Evolutionary conservation across 2,113 vertebrate genomes (phyloP).

Genomic region (Laticauda laticaudata): DNA sequence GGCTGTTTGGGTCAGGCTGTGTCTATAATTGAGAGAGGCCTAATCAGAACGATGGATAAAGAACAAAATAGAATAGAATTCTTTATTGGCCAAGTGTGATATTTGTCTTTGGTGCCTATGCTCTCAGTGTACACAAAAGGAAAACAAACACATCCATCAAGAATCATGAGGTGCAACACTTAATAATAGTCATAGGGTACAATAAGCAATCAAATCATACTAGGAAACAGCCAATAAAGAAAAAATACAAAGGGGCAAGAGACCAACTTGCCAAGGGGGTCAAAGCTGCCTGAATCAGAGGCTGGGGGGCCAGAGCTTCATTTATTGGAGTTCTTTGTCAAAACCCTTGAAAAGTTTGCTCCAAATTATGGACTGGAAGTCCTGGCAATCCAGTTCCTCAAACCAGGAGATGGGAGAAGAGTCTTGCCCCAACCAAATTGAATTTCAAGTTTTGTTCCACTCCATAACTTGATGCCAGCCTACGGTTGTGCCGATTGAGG

Average conservation of each 20-base stretch:
- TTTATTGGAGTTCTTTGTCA: background rate
- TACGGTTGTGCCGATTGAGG: background rate
- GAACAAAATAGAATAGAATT: too few species aligned
- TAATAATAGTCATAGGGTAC: too few species aligned
- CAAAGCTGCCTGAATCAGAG: background rate
- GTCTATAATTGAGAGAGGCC: background rate
- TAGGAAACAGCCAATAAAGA: too few species aligned
- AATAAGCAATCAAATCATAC: too few species aligned
- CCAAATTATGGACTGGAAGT: background rate
- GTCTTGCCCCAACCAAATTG: background rate
- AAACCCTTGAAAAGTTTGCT: background rate
- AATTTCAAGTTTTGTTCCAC: background rate
- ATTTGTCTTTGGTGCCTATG: too few species aligned
- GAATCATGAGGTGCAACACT: too few species aligned
- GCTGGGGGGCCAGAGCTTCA: background rate
- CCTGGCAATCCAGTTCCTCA: background rate
- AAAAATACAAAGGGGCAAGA: too few species aligned
- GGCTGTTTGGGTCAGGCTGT: background rate
- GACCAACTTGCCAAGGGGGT: background rate
- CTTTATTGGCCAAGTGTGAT: too few species aligned
- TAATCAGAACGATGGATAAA: background rate
- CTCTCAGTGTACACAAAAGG: too few species aligned
- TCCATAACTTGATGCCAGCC: background rate
- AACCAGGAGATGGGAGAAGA: background rate
- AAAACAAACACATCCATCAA: too few species aligned